Percentiles rank a stretch among this genome's conserved stretches.
phyloP scores from a whole-genome alignment of 2,888 invertebrate genomes.

The Stictocephala bisonia region DNA sequence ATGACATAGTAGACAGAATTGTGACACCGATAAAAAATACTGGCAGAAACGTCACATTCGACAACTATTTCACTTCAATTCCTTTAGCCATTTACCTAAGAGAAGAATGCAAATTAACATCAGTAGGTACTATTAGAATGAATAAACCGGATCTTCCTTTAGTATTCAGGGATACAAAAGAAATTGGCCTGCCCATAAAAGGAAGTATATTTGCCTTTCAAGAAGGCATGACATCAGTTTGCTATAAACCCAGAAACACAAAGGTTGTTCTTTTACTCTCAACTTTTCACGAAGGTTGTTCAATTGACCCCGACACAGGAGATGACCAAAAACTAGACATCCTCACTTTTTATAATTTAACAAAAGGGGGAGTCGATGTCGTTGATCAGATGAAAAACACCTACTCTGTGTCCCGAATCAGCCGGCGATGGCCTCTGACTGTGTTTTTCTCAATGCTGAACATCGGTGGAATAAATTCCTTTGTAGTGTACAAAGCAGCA shows the following conservation, averaged over 20 bases:
- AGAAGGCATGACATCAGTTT: not conserved
- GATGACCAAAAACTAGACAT: not conserved
- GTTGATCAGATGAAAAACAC: conserved; percentile 5
- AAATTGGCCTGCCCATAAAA: not conserved
- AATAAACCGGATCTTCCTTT: not conserved
- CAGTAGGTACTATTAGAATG: not conserved
- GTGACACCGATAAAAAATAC: not conserved
- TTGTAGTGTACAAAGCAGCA: not conserved
- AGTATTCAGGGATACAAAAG: not conserved
- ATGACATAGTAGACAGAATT: not conserved
- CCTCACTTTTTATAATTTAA: no score
- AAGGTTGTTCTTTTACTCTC: not conserved
- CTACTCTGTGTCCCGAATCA: not conserved
- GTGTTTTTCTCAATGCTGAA: conserved; percentile 9
- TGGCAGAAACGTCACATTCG: not conserved
- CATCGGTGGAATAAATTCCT: not conserved
- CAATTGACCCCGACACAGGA: conserved; percentile 6
- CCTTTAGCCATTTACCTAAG: not conserved
- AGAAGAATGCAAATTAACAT: not conserved
- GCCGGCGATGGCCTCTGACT: not conserved
- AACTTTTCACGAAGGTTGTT: conserved; percentile 1
- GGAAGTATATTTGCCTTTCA: not conserved
- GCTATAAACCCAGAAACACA: not conserved
- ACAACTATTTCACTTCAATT: not conserved
- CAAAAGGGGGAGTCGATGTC: not conserved